Evolutionary conservation across 1,140 invertebrate genomes (phyloP).

Genomic region (Eupristina koningsbergeri): DNA sequence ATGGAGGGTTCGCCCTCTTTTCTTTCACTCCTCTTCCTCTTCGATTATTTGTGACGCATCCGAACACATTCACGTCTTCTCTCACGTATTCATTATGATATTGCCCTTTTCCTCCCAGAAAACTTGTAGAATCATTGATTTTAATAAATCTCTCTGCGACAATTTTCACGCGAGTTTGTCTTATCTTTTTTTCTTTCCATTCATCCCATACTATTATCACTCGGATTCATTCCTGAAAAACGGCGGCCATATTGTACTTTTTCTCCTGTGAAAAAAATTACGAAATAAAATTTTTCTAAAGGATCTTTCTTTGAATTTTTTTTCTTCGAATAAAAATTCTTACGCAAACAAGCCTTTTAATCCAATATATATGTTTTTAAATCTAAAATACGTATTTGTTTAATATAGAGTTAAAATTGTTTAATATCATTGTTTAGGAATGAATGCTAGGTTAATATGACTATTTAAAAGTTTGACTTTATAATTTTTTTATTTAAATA

Average conservation of each 20-base stretch:
- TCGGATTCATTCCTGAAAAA: not conserved
- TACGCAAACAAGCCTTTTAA: no score
- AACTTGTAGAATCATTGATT: constrained; percentile 26
- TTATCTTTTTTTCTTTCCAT: not conserved
- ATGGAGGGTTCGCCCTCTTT: constrained; percentile 49
- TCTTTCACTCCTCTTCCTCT: not conserved
- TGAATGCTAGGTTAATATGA: no score
- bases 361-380: no score
- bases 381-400: no score
- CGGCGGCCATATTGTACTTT: not conserved
- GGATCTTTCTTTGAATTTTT: no score
- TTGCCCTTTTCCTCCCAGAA: not conserved
- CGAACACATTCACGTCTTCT: no score
- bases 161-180: not conserved
- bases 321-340: no score
- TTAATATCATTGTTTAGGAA: no score
- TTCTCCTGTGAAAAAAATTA: not conserved
- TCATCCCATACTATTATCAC: not conserved
- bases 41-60: not conserved
- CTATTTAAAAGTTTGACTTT: no score
- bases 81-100: not conserved
- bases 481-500: no score
- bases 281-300: not conserved
- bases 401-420: no score
- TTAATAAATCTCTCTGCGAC: constrained; percentile 20